Evolutionary conservation across 2,888 invertebrate genomes (phyloP), one percentile per base, ranked within the genome.

Genomic region (Erynnis tages): DNA sequence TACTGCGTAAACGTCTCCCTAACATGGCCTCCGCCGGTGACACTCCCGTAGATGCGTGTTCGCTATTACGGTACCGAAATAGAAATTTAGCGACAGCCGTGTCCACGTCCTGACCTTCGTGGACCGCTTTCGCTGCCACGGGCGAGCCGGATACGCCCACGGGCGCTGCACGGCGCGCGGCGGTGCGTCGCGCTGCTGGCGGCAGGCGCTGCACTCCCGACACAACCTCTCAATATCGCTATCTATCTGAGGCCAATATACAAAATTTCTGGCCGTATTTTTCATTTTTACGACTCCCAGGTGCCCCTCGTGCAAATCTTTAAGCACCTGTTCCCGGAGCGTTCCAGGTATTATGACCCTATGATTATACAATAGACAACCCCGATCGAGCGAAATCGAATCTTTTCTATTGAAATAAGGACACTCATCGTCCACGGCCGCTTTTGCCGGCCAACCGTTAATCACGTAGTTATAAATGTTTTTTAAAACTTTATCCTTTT

Each of bases 241-340:
- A 29, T 66, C 66, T 6, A 64, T 32, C n/a, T 38, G 52, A 2
- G 60, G 58, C 62, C 61, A 64, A 27, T 60, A 66, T 1, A 63
- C 58, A 27, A 60, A 63, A 27, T 45, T 58, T 0, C 61, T 46
- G 0, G 59, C 56, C 2, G 59, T 37, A 29, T 48, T 54, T 57
- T 64, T 62, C 59, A 61, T 65, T 53, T 62, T 58, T 0, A 60
- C 56, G 0, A 64, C 45, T 0, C 65, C 62, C 16, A 58, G 32
- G 29, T 66, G 63, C 6, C 40, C 40, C 16, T 23, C 30, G n/a
- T 49, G 48, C 37, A 49, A 37, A n/a, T 49, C 48, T 2, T 10
- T 23, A 0, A 49, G n/a, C 23, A 40, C 16, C 16, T 37, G 13
- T 19, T 40, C 30, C 6, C 29, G 14, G 4, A 49, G 23, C 3